Evolutionary conservation across 2,113 vertebrate species (phyloP).

Genomic region (Tetrao urogallus): DNA sequence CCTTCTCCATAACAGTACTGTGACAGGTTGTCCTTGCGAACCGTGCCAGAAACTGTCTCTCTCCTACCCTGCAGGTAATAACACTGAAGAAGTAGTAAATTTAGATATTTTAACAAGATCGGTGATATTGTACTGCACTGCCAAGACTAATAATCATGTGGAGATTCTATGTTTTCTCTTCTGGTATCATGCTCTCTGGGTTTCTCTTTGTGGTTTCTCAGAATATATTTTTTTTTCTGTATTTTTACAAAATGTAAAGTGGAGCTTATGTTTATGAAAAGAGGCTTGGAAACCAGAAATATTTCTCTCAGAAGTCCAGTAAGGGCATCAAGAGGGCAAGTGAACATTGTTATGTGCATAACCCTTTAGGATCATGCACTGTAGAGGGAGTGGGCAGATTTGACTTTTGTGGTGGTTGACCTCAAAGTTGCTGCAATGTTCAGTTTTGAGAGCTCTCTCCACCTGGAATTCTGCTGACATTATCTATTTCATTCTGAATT

Average conservation of each 20-base stretch:
- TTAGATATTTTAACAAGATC: slow-evolving; percentile 44
- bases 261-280: slow-evolving; percentile 47
- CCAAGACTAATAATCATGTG: slow-evolving; percentile 59
- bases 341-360: background rate
- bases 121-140: background rate
- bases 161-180: slow-evolving; percentile 49
- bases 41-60: background rate
- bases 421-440: background rate
- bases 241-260: slow-evolving; percentile 53
- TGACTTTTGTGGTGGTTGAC: background rate
- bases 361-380: background rate
- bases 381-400: background rate
- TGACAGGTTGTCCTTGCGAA: background rate
- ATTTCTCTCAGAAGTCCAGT: slow-evolving; percentile 23
- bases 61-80: slow-evolving; percentile 27
- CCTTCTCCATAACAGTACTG: background rate
- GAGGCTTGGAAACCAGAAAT: slow-evolving; percentile 27
- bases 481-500: background rate
- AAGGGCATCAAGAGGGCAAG: slow-evolving; percentile 25
- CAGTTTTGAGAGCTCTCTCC: background rate
- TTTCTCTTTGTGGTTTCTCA: slow-evolving; percentile 29
- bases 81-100: background rate
- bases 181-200: background rate
- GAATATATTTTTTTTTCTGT: background rate
- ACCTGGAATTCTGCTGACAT: background rate